Evolutionary conservation across 2,888 invertebrate species (phyloP), one percentile per base, ranked within the genome.

Genomic region (Netelia virgata): DNA sequence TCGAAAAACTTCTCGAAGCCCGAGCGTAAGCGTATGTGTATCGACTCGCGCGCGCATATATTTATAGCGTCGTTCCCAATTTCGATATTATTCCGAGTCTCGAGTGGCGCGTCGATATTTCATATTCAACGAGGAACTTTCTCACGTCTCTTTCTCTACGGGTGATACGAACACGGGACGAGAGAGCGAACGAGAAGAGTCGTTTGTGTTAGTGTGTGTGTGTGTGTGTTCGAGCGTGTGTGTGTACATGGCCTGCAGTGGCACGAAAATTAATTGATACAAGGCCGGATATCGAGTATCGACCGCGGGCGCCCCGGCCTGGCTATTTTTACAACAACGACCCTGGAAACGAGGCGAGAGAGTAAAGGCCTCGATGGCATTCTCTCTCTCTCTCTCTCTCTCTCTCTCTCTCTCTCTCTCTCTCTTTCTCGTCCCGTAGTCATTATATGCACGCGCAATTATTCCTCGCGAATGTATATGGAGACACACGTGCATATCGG

Each of bases 211-310:
- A 1, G 36, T 10, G 20, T 57, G 57, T 16, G 36, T 57, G 75
- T 70, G 63, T 55, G n/a, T n/a, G n/a, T n/a, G n/a, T n/a, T 1
- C 2, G 23, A 1, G 23, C 3, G 28, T 28, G 23, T 70, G 36
- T 57, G 76, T 70, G 64, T 57, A 10, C 18, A 55, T 36, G 63
- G 23, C 36, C 64, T 66, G 64, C 70, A 77, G 75, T 82, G 76
- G 82, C 82, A 76, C 83, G 72, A 83, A 83, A 83, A 83, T 83
- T 83, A 83, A 83, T 83, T 80, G 83, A 80, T 68, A 83, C 83
- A 83, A 83, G 83, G 83, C 83, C 80, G 83, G 83, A 83, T 83
- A 83, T 83, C 80, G 83, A 83, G 75, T 80, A 80, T 83, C 80
- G 83, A 83, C 80, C 83, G 79, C 72, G 83, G 57, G 76, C 68